Evolutionary conservation across 2,113 vertebrate species (phyloP).

Genomic region (Albula glossodonta): DNA sequence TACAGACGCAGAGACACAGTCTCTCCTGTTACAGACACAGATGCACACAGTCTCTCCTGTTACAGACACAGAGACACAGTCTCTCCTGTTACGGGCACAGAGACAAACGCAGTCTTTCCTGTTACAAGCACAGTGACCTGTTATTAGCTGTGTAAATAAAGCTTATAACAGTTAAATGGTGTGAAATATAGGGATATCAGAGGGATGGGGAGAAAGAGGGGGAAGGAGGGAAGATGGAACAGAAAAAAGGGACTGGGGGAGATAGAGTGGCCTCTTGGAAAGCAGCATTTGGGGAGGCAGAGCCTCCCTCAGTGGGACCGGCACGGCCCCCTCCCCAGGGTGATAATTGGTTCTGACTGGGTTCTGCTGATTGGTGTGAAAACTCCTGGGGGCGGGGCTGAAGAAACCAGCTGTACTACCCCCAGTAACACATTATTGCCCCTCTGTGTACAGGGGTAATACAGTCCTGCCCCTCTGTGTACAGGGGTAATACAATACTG

Average conservation of each 20-base stretch:
- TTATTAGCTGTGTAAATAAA: too few relatives aligned
- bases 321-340: constrained; percentile 74
- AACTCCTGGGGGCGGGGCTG: constrained; percentile 71
- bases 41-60: too few relatives aligned
- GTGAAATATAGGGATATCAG: too few relatives aligned
- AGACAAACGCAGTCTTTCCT: too few relatives aligned
- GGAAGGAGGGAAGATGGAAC: not conserved
- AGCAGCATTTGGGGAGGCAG: constrained; percentile 66
- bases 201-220: constrained; percentile 26
- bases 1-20: too few relatives aligned
- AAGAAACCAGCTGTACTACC: constrained; percentile 57
- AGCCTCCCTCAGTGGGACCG: constrained; percentile 50
- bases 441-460: constrained; percentile 12
- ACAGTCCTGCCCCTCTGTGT: not conserved
- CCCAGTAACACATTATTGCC: constrained; percentile 18
- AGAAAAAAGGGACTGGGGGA: constrained; percentile 21
- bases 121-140: too few relatives aligned
- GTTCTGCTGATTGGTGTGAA: constrained; percentile 80
- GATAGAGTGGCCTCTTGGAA: not conserved
- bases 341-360: constrained; percentile 80
- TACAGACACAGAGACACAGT: too few relatives aligned
- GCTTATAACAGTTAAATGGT: too few relatives aligned
- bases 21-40: too few relatives aligned
- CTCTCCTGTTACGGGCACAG: too few relatives aligned
- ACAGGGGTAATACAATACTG: not conserved